Conservation (phyloP, 2,888 invertebrate genomes). For the Chirona hameri region DNA sequence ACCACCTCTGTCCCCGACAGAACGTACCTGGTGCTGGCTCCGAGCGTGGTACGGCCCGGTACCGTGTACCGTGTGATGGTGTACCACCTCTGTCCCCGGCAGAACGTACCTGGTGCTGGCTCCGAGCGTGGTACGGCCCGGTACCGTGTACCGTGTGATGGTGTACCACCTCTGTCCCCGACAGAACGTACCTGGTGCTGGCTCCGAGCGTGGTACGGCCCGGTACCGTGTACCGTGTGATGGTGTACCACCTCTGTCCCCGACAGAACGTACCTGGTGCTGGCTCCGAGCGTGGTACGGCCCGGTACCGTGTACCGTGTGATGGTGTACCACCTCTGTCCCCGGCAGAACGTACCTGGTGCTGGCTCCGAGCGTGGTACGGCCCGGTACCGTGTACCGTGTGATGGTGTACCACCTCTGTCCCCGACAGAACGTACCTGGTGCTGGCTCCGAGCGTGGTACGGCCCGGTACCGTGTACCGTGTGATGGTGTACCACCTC, state of each 20-base stretch:
- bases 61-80: slow-evolving; percentile 85
- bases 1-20: too few relatives aligned
- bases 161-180: too few relatives aligned
- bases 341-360: too few relatives aligned
- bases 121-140: slow-evolving; percentile 84
- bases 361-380: neutral
- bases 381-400: neutral
- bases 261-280: slow-evolving; percentile 85
- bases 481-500: too few relatives aligned
- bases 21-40: slow-evolving; percentile 88
- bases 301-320: slow-evolving; percentile 88
- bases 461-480: neutral
- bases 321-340: slow-evolving; percentile 75
- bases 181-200: slow-evolving; percentile 88
- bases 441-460: neutral
- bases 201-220: slow-evolving; percentile 88
- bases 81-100: too few relatives aligned
- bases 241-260: slow-evolving; percentile 70
- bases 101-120: slow-evolving; percentile 91
- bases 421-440: too few relatives aligned
- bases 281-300: slow-evolving; percentile 84
- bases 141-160: slow-evolving; percentile 81
- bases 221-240: slow-evolving; percentile 82
- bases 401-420: neutral
- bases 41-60: slow-evolving; percentile 83